phyloP scores from a whole-genome alignment of 1,140 invertebrate species.

The Hestina assimilis region DNA sequence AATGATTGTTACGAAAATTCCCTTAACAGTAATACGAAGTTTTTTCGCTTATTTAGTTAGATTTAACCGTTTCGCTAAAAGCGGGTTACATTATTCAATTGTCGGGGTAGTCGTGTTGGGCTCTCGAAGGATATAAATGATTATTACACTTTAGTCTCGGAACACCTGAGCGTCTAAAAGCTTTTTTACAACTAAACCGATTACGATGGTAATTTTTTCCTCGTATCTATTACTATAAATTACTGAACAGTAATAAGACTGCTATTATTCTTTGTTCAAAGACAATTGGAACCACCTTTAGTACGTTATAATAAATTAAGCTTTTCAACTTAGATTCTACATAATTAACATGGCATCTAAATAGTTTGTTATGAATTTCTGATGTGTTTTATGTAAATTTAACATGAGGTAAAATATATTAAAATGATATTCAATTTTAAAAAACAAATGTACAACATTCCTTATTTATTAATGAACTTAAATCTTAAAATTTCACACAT shows the following conservation, averaged over 20 bases:
- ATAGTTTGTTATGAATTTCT: too few relatives aligned
- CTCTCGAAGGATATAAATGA: constrained; percentile 28
- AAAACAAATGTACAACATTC: too few relatives aligned
- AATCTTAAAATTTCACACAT: too few relatives aligned
- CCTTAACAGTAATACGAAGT: background rate
- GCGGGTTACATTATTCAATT: constrained; percentile 25
- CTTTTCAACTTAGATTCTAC: too few relatives aligned
- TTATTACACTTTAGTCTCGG: constrained; percentile 26
- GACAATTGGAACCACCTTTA: too few relatives aligned
- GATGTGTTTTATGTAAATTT: too few relatives aligned
- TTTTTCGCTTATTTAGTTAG: background rate
- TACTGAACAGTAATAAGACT: background rate
- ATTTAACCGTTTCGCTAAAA: constrained; percentile 9
- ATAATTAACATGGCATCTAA: too few relatives aligned
- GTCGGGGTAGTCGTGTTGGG: constrained; percentile 21
- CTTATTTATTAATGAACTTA: too few relatives aligned
- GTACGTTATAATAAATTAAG: too few relatives aligned
- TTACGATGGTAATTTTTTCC: constrained; percentile 13
- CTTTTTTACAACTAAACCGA: constrained; percentile 25
- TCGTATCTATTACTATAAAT: constrained; percentile 4
- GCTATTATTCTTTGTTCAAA: background rate
- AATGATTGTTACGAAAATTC: background rate
- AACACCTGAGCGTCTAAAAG: constrained; percentile 29
- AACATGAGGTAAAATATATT: too few relatives aligned
- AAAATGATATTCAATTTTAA: too few relatives aligned